Percentiles rank a stretch among this genome's conserved stretches.
Conservation (phyloP, 1,140 invertebrate species). For the Procambarus virginalis region DNA sequence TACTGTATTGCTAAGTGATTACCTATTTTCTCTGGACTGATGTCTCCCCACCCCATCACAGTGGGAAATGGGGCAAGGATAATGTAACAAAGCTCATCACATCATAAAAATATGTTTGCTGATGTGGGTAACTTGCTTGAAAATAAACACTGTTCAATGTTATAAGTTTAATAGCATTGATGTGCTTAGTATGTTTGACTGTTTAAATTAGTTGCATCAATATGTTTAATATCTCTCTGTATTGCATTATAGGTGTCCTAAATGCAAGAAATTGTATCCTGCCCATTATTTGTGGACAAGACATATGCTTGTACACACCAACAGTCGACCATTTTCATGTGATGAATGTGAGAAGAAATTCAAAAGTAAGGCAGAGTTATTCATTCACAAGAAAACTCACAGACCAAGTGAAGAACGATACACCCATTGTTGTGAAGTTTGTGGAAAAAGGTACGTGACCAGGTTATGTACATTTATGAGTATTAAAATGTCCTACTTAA, state of each 20-base stretch:
- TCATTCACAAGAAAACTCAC: constrained; percentile 52
- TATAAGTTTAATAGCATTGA: too few relatives aligned
- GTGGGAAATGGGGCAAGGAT: too few relatives aligned
- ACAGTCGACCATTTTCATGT: constrained; percentile 51
- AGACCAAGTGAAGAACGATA: constrained; percentile 53
- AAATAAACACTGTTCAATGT: too few relatives aligned
- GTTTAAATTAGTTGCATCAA: neutral
- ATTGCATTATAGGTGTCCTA: constrained; percentile 35
- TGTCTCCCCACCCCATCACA: too few relatives aligned
- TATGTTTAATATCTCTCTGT: neutral
- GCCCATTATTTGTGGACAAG: constrained; percentile 55
- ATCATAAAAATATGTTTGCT: too few relatives aligned
- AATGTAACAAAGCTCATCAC: too few relatives aligned
- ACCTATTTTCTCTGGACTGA: too few relatives aligned
- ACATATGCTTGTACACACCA: constrained; percentile 59
- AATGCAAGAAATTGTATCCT: constrained; percentile 55
- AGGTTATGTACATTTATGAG: too few relatives aligned
- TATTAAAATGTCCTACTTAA: too few relatives aligned
- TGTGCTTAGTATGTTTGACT: too few relatives aligned
- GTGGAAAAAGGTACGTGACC: constrained; percentile 49
- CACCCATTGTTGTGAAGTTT: constrained; percentile 59
- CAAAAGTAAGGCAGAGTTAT: constrained; percentile 46
- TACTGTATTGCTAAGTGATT: too few relatives aligned
- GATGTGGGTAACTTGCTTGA: too few relatives aligned
- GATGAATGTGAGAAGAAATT: constrained; percentile 59